Evolutionary conservation across 1,140 invertebrate genomes (phyloP).

Genomic region (Pygmarrhopalites habei): DNA sequence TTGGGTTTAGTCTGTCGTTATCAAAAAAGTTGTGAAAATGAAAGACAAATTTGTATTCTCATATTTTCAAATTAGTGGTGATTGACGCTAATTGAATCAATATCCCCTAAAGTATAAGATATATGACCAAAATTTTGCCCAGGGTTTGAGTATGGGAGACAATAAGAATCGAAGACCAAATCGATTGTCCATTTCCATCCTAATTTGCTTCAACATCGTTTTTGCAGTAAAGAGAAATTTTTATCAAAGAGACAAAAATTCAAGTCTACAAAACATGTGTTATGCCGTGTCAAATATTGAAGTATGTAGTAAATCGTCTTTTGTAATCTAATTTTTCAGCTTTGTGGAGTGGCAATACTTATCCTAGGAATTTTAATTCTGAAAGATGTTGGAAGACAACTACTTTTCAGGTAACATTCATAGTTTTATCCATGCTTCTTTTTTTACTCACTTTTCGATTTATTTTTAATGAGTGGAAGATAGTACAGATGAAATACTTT

Average conservation of each 20-base stretch:
- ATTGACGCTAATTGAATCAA: too few relatives aligned
- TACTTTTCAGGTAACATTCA: slow-evolving; percentile 65
- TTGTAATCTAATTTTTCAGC: slow-evolving; percentile 47
- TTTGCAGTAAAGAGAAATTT: slow-evolving; percentile 29
- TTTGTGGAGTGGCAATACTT: slow-evolving; percentile 60
- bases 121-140: too few relatives aligned
- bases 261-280: not conserved
- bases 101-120: too few relatives aligned
- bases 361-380: slow-evolving; percentile 61
- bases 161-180: slow-evolving; percentile 12
- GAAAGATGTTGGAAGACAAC: slow-evolving; percentile 57
- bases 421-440: too few relatives aligned
- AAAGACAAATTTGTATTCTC: not conserved
- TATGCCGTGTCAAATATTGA: not conserved
- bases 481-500: too few relatives aligned
- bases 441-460: too few relatives aligned
- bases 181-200: slow-evolving; percentile 24
- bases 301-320: not conserved
- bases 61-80: not conserved
- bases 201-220: slow-evolving; percentile 37
- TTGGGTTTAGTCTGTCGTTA: too few relatives aligned
- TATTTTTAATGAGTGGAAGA: too few relatives aligned
- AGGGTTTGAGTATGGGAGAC: slow-evolving; percentile 13
- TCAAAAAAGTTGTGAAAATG: not conserved
- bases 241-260: not conserved